Evolutionary conservation across 1,140 invertebrate genomes (phyloP), one percentile per base, ranked within the genome.

Genomic region (Macrotrachela quadricornifera): DNA sequence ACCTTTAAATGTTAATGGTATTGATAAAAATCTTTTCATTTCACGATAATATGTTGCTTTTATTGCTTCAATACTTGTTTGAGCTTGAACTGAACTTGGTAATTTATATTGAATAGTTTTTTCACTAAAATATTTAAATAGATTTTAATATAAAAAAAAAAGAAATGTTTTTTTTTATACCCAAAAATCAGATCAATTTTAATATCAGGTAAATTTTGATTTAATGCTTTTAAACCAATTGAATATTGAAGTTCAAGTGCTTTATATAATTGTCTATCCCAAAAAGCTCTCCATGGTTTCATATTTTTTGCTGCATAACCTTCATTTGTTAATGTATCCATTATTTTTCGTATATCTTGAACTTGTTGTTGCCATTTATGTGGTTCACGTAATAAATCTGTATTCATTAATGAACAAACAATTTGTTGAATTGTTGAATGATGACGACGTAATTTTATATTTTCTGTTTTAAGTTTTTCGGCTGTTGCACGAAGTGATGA

Each of bases 221-320:
- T 82, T 21, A 90, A 67, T 18, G 79, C 79, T 47, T 83, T 76
- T 39, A 92, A 64, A 6, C 82, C 82, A 57, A 80, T 75, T 58
- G 81, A 76, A 63, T 88, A 91, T 65, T 90, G 83, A 62, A 80
- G 78, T 63, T 92, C 87, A 6, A 97, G 69, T 0, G 83, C 81
- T 71, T 95, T 95, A 61, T 88, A 82, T 43, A 97, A 67, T 64
- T 96, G 88, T 58, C 80, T 73, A 69, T 97, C 87, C 81, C 91
- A 92, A 68, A 96, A 88, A 15, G 79, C 72, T 63, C 85, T 80
- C 84, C 94, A 99, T 1, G 81, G 78, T 59, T 80, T 80, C 60
- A 86, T 82, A 63, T 92, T 87, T 69, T 75, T 74, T 40, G 61
- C 50, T 6, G 64, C 59, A 59, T 69, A 70, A 15, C 71, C 68